A percentile compares a stretch with the other conserved stretches of the same genome.
phyloP scores from a whole-genome alignment of 1,140 invertebrate species.

The Zaprionus lachaisei region DNA sequence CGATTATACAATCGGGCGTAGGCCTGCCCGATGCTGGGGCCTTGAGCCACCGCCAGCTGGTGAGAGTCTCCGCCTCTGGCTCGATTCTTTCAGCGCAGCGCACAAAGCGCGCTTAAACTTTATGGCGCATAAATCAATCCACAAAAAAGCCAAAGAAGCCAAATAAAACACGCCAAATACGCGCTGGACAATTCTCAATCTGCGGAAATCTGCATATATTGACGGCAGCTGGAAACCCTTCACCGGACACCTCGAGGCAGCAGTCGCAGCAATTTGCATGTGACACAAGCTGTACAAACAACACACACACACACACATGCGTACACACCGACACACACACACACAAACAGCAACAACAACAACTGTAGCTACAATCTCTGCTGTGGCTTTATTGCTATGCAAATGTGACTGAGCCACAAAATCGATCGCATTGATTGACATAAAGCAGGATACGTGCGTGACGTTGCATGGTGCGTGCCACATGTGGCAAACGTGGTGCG shows the following conservation, averaged over 20 bases:
- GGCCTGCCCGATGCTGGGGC: constrained; percentile 35
- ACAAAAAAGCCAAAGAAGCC: constrained; percentile 7
- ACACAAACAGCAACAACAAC: background rate
- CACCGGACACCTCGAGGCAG: constrained; percentile 42
- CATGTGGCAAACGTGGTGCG: background rate
- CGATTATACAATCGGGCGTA: constrained; percentile 51
- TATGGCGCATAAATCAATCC: constrained; percentile 50
- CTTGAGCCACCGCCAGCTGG: constrained; percentile 21
- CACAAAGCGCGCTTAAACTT: constrained; percentile 51
- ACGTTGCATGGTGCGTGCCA: background rate
- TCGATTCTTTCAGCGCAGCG: constrained; percentile 25
- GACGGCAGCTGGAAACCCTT: constrained; percentile 41
- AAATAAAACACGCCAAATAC: constrained; percentile 3
- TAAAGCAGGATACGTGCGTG: constrained; percentile 72
- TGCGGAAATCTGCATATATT: constrained; percentile 49
- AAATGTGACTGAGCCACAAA: constrained; percentile 25
- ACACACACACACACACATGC: too few relatives aligned
- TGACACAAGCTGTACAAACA: constrained; percentile 12
- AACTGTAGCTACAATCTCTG: background rate
- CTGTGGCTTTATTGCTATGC: constrained; percentile 27
- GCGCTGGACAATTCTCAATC: constrained; percentile 40
- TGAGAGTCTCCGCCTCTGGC: constrained; percentile 33
- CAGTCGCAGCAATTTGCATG: constrained; percentile 32
- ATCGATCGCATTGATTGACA: constrained; percentile 64
- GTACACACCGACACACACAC: background rate